Evolutionary conservation across 2,113 vertebrate species (phyloP), one percentile per base, ranked within the genome.

Genomic region (Orycteropus afer): DNA sequence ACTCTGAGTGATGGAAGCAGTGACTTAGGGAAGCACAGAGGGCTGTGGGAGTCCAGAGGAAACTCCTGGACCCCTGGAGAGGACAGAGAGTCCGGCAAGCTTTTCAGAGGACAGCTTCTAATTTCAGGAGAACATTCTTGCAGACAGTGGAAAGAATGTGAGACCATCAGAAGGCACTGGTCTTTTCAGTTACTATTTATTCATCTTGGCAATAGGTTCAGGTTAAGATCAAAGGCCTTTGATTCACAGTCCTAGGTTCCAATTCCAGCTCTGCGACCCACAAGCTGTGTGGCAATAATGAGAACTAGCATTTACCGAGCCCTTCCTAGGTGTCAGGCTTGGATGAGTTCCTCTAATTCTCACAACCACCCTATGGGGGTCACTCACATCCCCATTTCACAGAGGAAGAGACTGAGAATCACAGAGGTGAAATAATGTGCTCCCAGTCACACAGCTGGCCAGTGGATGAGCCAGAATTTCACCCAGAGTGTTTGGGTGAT

Each of bases 1-100:
- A 27, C 14, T 37, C n/a, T 5, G 4, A 27, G 59, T 2, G 57
- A 37, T 40, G 0, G 0, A 5, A 0, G 13, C 1, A 17, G 37
- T 22, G 32, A 22, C 25, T 2, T 15, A 89, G n/a, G 55, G 27
- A 15, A 0, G 22, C 7, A 1, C 3, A 1, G 53, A 15, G 8
- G 9, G 2, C 0, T 0, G 7, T 22, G 34, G 57, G 12, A 63
- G n/a, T 23, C 27, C 14, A n/a, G 27, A 78, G 57, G 51, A 40
- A 22, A 40, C 10, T 20, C 22, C 3, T 12, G 8, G 11, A 3
- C 4, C 57, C n/a, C n/a, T n/a, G n/a, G n/a, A n/a, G n/a, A 59
- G 27, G 3, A 79, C 32, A 45, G 47, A 84, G 25, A 4, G 27
- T 11, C 1, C 3, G 14, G n/a, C 53, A 40, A 65, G 37, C 49